Evolutionary conservation across 2,113 vertebrate species (phyloP).

Genomic region (Rhinopomastus cyanomelas): DNA sequence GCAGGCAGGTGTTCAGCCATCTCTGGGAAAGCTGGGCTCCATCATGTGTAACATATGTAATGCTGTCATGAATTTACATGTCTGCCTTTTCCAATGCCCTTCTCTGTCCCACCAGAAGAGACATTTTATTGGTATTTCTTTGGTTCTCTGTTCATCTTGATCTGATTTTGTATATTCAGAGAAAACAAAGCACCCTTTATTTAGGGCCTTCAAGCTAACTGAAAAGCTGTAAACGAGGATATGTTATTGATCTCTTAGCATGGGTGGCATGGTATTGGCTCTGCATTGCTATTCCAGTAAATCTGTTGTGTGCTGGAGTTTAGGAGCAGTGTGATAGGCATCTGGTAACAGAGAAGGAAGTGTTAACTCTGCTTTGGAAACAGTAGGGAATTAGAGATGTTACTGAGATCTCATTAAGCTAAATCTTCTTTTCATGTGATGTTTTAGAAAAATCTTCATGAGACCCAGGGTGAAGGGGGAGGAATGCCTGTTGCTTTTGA

Average conservation of each 20-base stretch:
- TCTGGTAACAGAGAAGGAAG: not conserved
- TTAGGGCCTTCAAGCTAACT: not conserved
- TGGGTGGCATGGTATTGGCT: not conserved
- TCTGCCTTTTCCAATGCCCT: not conserved
- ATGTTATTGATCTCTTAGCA: not conserved
- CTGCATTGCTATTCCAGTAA: not conserved
- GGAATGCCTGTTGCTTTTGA: conserved; percentile 26
- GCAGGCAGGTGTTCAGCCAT: not conserved
- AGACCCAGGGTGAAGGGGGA: not conserved
- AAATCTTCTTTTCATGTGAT: not conserved
- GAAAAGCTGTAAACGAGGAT: not conserved
- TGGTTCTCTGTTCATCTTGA: not conserved
- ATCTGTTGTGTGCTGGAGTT: not conserved
- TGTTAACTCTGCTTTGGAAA: not conserved
- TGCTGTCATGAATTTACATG: not conserved
- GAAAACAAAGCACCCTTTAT: not conserved
- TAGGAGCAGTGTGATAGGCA: not conserved
- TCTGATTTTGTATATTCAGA: not conserved
- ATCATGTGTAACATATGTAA: accelerated
- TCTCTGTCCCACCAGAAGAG: not conserved
- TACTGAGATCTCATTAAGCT: conserved; percentile 1
- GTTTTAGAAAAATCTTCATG: not conserved
- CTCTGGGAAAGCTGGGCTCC: not conserved
- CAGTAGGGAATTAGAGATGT: not conserved
- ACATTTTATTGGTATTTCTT: not conserved